Evolutionary conservation across 37 sponge, comb jelly and placozoan species (phyloP), one percentile per base, ranked within the genome.

Genomic region (Haliclona indistincta): DNA sequence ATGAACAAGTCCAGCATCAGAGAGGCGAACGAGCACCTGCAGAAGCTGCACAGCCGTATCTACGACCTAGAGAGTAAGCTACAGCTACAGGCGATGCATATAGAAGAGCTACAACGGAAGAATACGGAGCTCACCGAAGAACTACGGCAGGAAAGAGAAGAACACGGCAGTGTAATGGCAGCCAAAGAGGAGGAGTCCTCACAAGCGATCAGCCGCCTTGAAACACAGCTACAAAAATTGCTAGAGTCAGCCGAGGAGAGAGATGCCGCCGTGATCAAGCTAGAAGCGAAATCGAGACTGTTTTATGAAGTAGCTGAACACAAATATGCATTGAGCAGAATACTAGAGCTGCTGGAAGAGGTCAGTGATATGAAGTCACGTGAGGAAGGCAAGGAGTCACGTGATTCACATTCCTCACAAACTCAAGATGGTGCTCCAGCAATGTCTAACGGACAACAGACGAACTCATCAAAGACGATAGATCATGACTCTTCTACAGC

Each of bases 11-110:
- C 65, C 37, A 88, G 66, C 62, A 91, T 91, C 63, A 65, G 81
- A 51, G 91, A 91, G 79, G 91, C 91, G 0, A 91, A 91, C 64
- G 75, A 81, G 35, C 91, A 91, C 70, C 40, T 91, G 17, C 81
- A 86, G 62, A 76, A 85, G 72, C 64, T 91, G 10, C 83, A 91
- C 70, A 65, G 81, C 64, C 54, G 65, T 22, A 82, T 91, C 5
- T 71, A 37, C 33, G 91, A 91, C 43, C 74, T 91, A 62, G 91
- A 91, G 54, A 91, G 68, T 73, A 74, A 89, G 72, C 28, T 89
- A 15, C 85, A 89, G 34, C 79, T 75, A 71, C 80, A 89, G 35
- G 64, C 67, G 17, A 68, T 84, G 56, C 75, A 80, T 38, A 75
- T 70, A 22, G 80, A 73, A 43, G 90, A 89, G 38, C 64, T 89